Base-by-base conservation (phyloP, 37 sponge, comb jelly and placozoan species). In the Ianthella basta region DNA sequence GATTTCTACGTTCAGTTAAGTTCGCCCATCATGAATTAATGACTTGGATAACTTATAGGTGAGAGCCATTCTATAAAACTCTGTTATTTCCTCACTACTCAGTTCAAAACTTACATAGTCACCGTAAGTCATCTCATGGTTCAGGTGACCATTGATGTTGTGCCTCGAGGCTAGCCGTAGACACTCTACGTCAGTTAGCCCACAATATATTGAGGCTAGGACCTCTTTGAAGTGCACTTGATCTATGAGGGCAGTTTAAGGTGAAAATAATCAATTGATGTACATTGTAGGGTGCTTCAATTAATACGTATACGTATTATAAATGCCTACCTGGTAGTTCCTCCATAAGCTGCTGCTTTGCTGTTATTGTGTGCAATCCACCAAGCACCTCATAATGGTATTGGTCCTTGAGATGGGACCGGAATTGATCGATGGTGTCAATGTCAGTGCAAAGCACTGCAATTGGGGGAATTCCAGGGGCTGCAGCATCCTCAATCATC, bases 381-480 rank as follows among this genome's bases (percentile, higher is more conserved):
- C 89, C 89, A 12, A 84, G 69, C 4, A 89, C 85, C 37, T 89
- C 89, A 33, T 89, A 89, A 25, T 84, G 55, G 74, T 89, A 89
- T 18, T 82, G 84, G 72, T 79, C 55, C 23, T 80, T 79, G 60
- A 41, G 70, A 21, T 40, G 60, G 8, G 12, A 55, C 23, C 80
- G 33, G 41, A 72, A 91, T 15, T 36, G 54, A 12, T 3, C 80
- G 3, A n/a, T 29, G 4, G 4, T 59, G 29, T 33, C 41, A 0
- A 90, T 60, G 54, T 65, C 69, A 25, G 30, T 86, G 50, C 86
- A 90, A 14, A 79, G 55, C 23, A 79, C 13, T 54, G 80, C 80
- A 23, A 79, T 53, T 3, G 80, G 80, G n/a, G 80, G 20, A 15
- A 54, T 56, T 79, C 80, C 80, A 25, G 80, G 80, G 16, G 80